Base-by-base conservation (phyloP, 2,888 invertebrate species). In the Tenthredo notha region DNA sequence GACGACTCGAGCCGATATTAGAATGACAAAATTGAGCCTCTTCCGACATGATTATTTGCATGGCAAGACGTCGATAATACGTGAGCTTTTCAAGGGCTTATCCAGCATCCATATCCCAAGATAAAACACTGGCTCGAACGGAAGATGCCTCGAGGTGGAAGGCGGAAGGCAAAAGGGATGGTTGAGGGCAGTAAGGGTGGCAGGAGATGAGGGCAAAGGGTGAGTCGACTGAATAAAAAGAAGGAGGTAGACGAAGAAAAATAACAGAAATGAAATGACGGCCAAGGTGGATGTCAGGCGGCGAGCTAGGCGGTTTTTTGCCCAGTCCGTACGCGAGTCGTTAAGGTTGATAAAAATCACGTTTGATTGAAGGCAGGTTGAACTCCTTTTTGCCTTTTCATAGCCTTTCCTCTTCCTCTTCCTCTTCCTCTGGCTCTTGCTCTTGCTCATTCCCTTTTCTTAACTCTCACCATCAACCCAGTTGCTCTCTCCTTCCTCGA, bases 321-420 rank as follows among this genome's bases (percentile, higher is more conserved):
- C 72, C 67, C 21, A 12, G 21, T 25, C 47, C 33, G 50, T 84
- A 83, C 77, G 75, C 85, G 83, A 58, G 77, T 89, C 88, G 88
- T 88, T 87, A 88, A 86, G 87, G 85, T 85, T 86, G 88, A 88
- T 88, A 88, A 89, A 88, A 89, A 88, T 87, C 88, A 85, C 84
- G 85, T 86, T 86, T 86, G 88, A 88, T 89, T 75, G 86, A 86
- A 87, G 85, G 75, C 84, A 86, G 85, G 74, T 87, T 84, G 85
- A 85, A 85, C 85, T 85, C 80, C 74, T 86, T 88, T 86, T 84
- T 86, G 43, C 72, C 85, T 70, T 84, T 80, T 75, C 47, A 70
- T 85, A 74, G 67, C 77, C 75, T 40, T 21, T 29, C 43, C 65
- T 21, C 74, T 43, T 25, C 47, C 47, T 85, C 67, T 58, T 67